Base-by-base conservation (phyloP, 2,113 vertebrate species). In the Naja naja region DNA sequence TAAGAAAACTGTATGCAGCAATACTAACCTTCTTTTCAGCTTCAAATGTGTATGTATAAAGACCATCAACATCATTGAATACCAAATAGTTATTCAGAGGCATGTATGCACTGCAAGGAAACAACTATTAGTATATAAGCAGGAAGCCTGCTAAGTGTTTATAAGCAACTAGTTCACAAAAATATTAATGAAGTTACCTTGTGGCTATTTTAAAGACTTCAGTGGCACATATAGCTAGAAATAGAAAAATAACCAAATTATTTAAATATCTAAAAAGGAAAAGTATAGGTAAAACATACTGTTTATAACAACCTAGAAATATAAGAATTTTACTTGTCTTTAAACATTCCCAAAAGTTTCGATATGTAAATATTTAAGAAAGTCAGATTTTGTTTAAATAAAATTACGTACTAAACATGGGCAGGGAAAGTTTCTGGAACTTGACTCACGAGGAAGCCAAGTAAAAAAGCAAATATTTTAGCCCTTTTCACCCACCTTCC, bases 191-290 rank as follows among this genome's bases (percentile, higher is more conserved):
- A 0, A 90, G 97, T 97, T 97, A 99, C 99, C 98, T 99, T 96
- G 99, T 98, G 85, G 99, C 99, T 96, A 99, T 99, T 98, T 99
- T 99, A 97, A 99, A 99, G 96, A 99, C 99, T 96, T 99, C 99
- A 18, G 98, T 98, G 95, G 99, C 98, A 0, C 99, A 99, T 95
- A 98, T 98, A 97, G 99, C 99, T 99, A 93, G n/a, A 97, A 94
- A 87, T n/a, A 60, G 16, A 92, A 3, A 92, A 93, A 2, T 12
- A 90, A 25, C 47, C 47, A 87, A 25, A 25, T 60, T 90, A 86
- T 12, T 54, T 54, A n/a, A 69, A 88, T 43, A 87, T 25, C n/a
- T 43, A 39, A 52, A 30, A 52, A 9, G 9, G 11, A 16, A 86
- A 90, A 39, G 0, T 90, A 27, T 25, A 54, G 14, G 64, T 88